Evolutionary conservation across 2,113 vertebrate genomes (phyloP).

Genomic region (Amphiprion ocellaris): DNA sequence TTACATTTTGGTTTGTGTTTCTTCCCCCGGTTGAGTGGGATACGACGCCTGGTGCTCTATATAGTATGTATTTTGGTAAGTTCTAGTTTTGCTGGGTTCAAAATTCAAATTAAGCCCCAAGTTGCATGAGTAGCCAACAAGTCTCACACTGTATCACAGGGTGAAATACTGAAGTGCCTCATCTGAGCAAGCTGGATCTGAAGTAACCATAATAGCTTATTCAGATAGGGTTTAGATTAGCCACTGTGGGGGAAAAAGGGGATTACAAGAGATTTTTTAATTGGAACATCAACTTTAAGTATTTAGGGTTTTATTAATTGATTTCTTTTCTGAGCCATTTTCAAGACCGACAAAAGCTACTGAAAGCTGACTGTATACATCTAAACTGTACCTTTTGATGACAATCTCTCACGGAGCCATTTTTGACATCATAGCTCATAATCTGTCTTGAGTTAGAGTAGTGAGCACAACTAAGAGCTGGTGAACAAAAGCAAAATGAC

Average conservation of each 20-base stretch:
- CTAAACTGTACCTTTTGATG: constrained; percentile 53
- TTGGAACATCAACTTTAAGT: constrained; percentile 30
- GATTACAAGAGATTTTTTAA: constrained; percentile 40
- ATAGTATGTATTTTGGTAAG: constrained; percentile 67
- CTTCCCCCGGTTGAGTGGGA: constrained; percentile 59
- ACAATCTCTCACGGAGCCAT: constrained; percentile 74
- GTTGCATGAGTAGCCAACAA: constrained; percentile 71
- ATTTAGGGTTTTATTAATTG: constrained; percentile 15
- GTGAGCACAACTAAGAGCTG: constrained; percentile 15
- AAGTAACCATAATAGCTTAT: constrained; percentile 50
- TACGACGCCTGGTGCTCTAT: constrained; percentile 80
- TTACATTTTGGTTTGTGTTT: constrained; percentile 55
- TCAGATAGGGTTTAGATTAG: constrained; percentile 64
- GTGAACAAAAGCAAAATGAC: constrained; percentile 16
- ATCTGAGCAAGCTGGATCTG: constrained; percentile 76
- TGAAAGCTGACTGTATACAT: constrained; percentile 41
- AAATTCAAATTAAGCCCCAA: constrained; percentile 61
- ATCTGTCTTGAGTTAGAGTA: constrained; percentile 14
- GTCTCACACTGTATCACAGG: constrained; percentile 77
- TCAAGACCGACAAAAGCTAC: constrained; percentile 40
- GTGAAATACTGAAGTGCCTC: constrained; percentile 85
- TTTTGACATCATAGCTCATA: constrained; percentile 30
- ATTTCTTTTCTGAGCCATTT: constrained; percentile 50
- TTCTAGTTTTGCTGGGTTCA: constrained; percentile 59
- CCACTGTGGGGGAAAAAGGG: constrained; percentile 43